Percentiles rank a stretch among this genome's conserved stretches.
Evolutionary conservation across 2,888 invertebrate species (phyloP).

Genomic region (Conomelus anceps): DNA sequence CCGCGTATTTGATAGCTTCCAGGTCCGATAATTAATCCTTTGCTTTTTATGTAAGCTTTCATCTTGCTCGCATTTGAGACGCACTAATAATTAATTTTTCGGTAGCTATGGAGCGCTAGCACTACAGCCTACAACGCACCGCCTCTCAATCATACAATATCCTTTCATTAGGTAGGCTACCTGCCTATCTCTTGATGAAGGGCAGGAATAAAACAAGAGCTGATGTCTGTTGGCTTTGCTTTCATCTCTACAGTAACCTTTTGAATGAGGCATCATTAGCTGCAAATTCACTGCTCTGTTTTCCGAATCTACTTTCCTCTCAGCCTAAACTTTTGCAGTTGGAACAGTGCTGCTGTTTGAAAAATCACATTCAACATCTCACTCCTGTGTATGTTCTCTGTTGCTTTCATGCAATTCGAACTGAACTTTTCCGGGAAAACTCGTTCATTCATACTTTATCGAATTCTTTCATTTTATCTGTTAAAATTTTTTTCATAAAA

Average conservation of each 20-base stretch:
- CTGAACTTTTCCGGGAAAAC: background rate
- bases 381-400: background rate
- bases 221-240: background rate
- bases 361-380: background rate
- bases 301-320: background rate
- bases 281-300: background rate
- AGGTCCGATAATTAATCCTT: background rate
- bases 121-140: too few species aligned
- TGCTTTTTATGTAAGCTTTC: background rate
- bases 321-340: background rate
- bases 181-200: background rate
- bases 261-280: background rate
- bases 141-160: background rate
- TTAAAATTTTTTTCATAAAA: too few species aligned
- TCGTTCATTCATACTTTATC: background rate
- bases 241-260: background rate
- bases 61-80: background rate
- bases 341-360: background rate
- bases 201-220: background rate
- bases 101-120: background rate
- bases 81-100: background rate
- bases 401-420: background rate
- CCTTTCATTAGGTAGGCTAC: background rate
- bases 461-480: background rate
- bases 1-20: background rate